A percentile compares a stretch with the other conserved stretches of the same genome.
Evolutionary conservation across 2,797 vertebrate genomes (phyloP).

Genomic region (Megalops cyprinoides): DNA sequence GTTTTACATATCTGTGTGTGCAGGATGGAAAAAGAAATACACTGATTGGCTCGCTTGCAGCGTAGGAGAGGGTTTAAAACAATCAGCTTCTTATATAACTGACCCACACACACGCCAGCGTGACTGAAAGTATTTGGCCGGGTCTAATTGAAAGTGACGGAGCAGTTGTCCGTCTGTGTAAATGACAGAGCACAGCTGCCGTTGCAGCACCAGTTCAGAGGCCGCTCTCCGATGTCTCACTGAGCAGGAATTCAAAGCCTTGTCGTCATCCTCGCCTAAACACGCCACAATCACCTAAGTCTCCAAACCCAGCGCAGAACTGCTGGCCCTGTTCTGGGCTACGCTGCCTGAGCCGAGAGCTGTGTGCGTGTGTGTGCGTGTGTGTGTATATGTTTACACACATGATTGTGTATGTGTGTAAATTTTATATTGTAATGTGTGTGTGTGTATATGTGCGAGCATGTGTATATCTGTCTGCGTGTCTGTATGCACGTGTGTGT

Average conservation of each 20-base stretch:
- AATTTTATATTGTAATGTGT: too few species aligned
- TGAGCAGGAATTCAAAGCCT: constrained; percentile 8
- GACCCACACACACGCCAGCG: not conserved
- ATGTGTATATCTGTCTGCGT: not conserved
- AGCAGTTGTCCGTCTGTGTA: constrained; percentile 3
- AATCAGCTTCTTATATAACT: not conserved
- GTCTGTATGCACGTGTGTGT: not conserved
- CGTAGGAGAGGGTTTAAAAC: not conserved
- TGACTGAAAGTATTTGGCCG: not conserved
- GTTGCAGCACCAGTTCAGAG: not conserved
- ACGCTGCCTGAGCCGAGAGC: too few species aligned
- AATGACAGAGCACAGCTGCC: constrained; percentile 19
- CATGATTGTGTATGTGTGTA: not conserved
- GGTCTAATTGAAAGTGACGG: constrained; percentile 13
- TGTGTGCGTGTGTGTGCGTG: not conserved
- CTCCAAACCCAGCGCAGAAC: not conserved
- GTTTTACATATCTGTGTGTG: too few species aligned
- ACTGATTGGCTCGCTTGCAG: not conserved
- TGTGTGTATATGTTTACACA: too few species aligned
- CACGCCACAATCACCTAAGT: not conserved
- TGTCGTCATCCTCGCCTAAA: not conserved
- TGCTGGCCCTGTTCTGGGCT: too few species aligned
- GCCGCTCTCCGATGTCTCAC: not conserved
- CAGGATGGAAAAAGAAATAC: not conserved
- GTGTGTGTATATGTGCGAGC: not conserved